Percentiles rank a stretch among this genome's conserved stretches.
Conservation (phyloP, 92 coral and sea anemone species). For the Parazoanthus atlanticus region DNA sequence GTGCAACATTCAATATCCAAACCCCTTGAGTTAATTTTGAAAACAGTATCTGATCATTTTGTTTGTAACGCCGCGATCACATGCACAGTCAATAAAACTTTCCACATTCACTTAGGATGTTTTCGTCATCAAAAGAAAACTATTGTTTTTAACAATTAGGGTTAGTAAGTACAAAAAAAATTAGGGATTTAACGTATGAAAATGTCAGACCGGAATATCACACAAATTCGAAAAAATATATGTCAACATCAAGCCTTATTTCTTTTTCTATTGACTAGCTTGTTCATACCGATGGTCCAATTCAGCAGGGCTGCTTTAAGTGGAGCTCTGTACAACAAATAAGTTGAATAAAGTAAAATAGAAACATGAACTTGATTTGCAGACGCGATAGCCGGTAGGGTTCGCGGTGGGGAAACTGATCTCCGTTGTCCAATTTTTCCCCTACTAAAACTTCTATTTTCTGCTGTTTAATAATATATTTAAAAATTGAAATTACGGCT, state of each 20-base stretch:
- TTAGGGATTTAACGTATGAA: not conserved
- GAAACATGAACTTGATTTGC: conserved; percentile 19
- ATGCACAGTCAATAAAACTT: not conserved
- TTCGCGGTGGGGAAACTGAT: conserved; percentile 14
- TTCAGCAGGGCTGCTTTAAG: not conserved
- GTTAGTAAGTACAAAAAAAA: not conserved
- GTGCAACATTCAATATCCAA: no score
- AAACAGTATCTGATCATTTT: not conserved
- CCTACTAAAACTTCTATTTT: no score
- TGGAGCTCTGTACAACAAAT: not conserved
- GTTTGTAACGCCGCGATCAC: not conserved
- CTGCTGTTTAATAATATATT: no score
- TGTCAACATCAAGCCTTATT: not conserved
- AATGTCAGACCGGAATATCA: not conserved
- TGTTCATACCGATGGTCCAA: not conserved
- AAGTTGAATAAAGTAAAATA: not conserved
- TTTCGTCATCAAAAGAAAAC: not conserved
- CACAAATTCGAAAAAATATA: not conserved
- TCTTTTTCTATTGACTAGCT: not conserved
- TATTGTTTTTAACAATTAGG: not conserved
- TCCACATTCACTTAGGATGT: not conserved
- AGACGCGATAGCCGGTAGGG: conserved; percentile 6
- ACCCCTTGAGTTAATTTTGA: not conserved
- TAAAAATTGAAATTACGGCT: no score
- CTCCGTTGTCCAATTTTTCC: not conserved